A percentile compares a stretch with the other conserved stretches of the same genome.
These are phyloP conservation scores for Lacanobia wlatinum DNA, from an alignment of 2,888 invertebrate species.

Conservation along the genomic window DNA sequence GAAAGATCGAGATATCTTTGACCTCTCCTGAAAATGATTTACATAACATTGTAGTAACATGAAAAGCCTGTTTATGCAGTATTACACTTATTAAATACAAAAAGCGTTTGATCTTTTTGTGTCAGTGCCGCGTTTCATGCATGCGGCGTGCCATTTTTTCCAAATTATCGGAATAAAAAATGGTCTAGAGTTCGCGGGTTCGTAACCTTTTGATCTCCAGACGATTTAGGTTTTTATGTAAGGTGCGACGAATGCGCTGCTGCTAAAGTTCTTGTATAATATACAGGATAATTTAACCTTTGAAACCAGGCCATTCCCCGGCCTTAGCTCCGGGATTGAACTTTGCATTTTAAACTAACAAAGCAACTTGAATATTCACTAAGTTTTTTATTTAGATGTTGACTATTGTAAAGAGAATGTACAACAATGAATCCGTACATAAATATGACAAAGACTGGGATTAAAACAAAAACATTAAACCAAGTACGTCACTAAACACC, in stretches of 20 bases:
- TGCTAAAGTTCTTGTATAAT: slow-evolving; percentile 1
- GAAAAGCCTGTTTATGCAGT: too few relatives aligned
- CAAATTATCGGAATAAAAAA: not conserved
- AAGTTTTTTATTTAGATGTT: not conserved
- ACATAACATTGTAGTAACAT: too few relatives aligned
- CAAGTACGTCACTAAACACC: slow-evolving; percentile 19
- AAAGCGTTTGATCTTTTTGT: not conserved
- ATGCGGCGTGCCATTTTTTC: not conserved
- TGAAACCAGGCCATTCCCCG: too few relatives aligned
- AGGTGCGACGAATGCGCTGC: not conserved
- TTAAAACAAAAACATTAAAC: slow-evolving; percentile 32
- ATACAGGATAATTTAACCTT: slow-evolving; percentile 12
- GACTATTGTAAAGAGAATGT: not conserved
- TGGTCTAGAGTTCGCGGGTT: slow-evolving; percentile 2
- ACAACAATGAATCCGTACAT: not conserved
- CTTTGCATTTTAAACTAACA: not conserved
- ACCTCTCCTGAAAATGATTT: not conserved
- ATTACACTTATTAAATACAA: not conserved
- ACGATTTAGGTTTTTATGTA: slow-evolving; percentile 11
- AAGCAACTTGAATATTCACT: not conserved
- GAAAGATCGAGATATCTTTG: not conserved
- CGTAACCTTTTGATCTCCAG: slow-evolving; percentile 35
- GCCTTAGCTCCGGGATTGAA: slow-evolving; percentile 1
- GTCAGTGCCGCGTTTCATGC: too few relatives aligned
- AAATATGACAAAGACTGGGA: slow-evolving; percentile 7